Evolutionary conservation across 1,140 invertebrate species (phyloP).

Genomic region (Phymastichus coffea): DNA sequence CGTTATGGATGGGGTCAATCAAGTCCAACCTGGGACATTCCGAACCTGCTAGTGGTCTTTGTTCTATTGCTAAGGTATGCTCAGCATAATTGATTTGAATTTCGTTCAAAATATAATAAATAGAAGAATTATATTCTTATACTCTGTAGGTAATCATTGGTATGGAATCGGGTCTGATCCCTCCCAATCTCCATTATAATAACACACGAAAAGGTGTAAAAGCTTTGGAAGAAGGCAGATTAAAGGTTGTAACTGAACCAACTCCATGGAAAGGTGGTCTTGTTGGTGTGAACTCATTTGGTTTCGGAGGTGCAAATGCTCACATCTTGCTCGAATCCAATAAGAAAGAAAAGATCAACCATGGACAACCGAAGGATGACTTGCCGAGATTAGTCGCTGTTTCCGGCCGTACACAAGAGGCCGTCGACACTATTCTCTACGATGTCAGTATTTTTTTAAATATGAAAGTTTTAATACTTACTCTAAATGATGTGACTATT

Average conservation of each 20-base stretch:
- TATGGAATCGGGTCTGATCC: conserved; percentile 69
- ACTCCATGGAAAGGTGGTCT: conserved; percentile 64
- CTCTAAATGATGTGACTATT: too few relatives aligned
- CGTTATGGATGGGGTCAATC: conserved; percentile 83
- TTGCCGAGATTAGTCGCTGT: conserved; percentile 65
- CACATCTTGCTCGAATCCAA: conserved; percentile 67
- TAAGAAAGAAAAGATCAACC: conserved; percentile 57
- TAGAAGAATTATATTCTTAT: conserved; percentile 1
- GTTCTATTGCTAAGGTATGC: conserved; percentile 79
- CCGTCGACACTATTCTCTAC: conserved; percentile 68
- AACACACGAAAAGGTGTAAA: conserved; percentile 68
- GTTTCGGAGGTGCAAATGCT: conserved; percentile 66
- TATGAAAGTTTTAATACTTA: too few relatives aligned
- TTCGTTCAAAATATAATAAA: conserved; percentile 3
- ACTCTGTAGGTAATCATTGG: conserved; percentile 62
- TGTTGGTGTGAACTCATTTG: conserved; percentile 63
- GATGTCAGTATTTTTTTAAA: conserved; percentile 52
- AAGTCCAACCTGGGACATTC: conserved; percentile 94
- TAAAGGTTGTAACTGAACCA: conserved; percentile 65
- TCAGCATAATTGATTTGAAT: conserved; percentile 40
- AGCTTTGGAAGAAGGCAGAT: conserved; percentile 64
- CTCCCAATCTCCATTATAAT: conserved; percentile 73
- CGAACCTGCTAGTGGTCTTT: conserved; percentile 86
- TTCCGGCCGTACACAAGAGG: conserved; percentile 71
- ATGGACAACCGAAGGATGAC: conserved; percentile 54